Percentiles rank a stretch among this genome's conserved stretches.
These are phyloP conservation scores for Dryas iulia DNA, from an alignment of 1,140 invertebrate species.

Conservation along the genomic window DNA sequence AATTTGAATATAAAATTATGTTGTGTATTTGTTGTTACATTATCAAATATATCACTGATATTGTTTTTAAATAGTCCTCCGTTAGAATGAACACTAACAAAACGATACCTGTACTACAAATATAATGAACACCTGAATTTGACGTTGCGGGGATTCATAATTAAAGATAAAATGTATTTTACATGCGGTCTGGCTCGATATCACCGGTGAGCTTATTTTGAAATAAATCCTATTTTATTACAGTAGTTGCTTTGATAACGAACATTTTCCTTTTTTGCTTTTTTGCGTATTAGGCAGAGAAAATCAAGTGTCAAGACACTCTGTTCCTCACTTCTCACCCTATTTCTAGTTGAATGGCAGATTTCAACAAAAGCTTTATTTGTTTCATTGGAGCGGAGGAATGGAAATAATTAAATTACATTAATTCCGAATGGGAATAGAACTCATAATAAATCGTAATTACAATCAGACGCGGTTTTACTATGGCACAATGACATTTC, in stretches of 20 bases:
- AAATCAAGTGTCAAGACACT: too few relatives aligned
- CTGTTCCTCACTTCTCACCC: too few relatives aligned
- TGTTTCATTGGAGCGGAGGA: too few relatives aligned
- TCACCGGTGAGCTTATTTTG: neutral
- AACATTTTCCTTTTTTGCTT: conserved; percentile 1
- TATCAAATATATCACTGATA: neutral
- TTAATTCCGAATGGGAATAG: too few relatives aligned
- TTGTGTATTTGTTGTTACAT: neutral
- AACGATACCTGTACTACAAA: conserved; percentile 29
- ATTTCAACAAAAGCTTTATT: too few relatives aligned
- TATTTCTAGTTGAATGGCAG: too few relatives aligned
- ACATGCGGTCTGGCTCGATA: conserved; percentile 10
- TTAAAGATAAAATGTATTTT: conserved; percentile 28
- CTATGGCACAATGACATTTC: too few relatives aligned
- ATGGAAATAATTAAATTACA: too few relatives aligned
- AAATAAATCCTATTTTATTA: conserved; percentile 2
- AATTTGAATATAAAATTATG: too few relatives aligned
- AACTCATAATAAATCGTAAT: too few relatives aligned
- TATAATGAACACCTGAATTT: conserved; percentile 35
- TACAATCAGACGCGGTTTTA: too few relatives aligned
- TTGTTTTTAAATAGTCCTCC: neutral
- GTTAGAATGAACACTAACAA: conserved; percentile 33
- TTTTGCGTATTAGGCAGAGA: too few relatives aligned
- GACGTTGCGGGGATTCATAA: conserved; percentile 28
- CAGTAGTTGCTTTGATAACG: neutral